phyloP scores from a whole-genome alignment of 1,140 invertebrate genomes.

The Aphelenchoides besseyi region DNA sequence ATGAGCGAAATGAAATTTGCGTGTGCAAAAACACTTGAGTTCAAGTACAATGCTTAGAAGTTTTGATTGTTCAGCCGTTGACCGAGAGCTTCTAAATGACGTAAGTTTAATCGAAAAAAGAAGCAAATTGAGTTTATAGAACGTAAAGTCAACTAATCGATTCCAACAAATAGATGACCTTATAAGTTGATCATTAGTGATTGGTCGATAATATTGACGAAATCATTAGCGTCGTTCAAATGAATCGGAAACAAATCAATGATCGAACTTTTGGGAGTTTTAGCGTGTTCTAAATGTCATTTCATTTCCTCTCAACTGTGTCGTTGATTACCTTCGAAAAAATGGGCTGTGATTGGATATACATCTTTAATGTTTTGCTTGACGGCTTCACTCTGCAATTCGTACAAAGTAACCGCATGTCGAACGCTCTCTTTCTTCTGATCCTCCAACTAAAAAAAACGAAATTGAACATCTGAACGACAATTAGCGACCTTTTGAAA shows the following conservation, averaged over 20 bases:
- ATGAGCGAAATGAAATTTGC: no score
- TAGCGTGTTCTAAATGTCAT: not conserved
- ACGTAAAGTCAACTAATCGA: not conserved
- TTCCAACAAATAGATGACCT: no score
- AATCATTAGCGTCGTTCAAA: not conserved
- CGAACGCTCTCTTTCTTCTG: constrained; percentile 8
- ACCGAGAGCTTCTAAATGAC: no score
- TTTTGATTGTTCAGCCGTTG: no score
- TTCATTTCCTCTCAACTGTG: not conserved
- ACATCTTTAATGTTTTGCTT: not conserved
- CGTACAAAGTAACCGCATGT: not conserved
- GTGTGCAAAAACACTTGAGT: no score
- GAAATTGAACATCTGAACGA: not conserved
- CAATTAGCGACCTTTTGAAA: not conserved
- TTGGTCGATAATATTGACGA: no score
- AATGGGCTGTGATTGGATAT: not conserved
- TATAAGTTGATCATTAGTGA: no score
- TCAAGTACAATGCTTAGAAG: no score
- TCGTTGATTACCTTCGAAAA: constrained; percentile 5
- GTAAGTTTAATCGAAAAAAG: no score
- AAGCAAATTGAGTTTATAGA: not conserved
- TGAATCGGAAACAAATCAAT: not conserved
- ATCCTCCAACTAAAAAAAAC: not conserved
- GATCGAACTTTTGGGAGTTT: constrained; percentile 1
- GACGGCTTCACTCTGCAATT: not conserved